Evolutionary conservation across 2,888 invertebrate species (phyloP).

Genomic region (Agrotis segetum): DNA sequence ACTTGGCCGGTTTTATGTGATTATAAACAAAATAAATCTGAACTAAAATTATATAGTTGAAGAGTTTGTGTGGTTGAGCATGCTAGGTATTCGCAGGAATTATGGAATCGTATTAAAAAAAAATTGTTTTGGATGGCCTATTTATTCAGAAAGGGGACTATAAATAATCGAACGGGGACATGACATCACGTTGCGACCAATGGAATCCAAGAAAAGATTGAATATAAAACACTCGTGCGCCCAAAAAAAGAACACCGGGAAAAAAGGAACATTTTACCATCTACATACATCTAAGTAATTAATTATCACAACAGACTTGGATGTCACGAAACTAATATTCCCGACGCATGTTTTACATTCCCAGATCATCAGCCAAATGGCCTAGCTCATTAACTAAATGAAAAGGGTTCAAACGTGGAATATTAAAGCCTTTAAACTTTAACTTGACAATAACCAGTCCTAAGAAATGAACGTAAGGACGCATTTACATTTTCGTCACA

Average conservation of each 20-base stretch:
- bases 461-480: conserved; percentile 71
- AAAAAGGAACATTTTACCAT: not conserved
- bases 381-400: conserved; percentile 54
- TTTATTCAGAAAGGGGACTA: too few relatives aligned
- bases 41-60: too few relatives aligned
- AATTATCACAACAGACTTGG: not conserved
- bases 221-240: too few relatives aligned
- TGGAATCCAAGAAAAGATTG: too few relatives aligned
- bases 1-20: too few relatives aligned
- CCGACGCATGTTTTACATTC: conserved; percentile 23
- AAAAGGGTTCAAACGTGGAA: conserved; percentile 54
- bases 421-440: conserved; percentile 69
- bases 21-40: too few relatives aligned
- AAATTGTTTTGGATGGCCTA: too few relatives aligned
- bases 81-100: too few relatives aligned
- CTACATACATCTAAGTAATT: conserved; percentile 12
- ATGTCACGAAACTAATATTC: conserved; percentile 21
- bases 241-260: not conserved
- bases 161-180: too few relatives aligned
- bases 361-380: conserved; percentile 30
- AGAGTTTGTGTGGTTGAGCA: too few relatives aligned
- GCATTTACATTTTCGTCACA: conserved; percentile 84
- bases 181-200: too few relatives aligned
- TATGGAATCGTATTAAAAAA: too few relatives aligned
- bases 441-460: conserved; percentile 73